Percentiles rank a stretch among this genome's conserved stretches.
These are phyloP conservation scores for Eupelmus urozonus DNA, from an alignment of 2,888 invertebrate species.

Conservation along the genomic window DNA sequence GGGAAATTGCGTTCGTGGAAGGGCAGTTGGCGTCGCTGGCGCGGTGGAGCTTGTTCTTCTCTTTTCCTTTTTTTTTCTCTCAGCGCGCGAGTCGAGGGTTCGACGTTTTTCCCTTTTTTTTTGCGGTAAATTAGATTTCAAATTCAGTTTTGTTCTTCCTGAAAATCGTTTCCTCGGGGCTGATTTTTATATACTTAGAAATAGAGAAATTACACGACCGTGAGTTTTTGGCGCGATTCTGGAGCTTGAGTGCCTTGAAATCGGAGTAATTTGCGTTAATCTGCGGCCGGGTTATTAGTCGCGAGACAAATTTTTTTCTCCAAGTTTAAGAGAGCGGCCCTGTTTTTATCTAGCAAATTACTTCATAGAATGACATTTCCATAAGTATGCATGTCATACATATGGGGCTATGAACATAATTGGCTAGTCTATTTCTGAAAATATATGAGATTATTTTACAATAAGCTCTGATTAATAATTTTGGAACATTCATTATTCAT, in stretches of 20 bases:
- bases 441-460: too few species aligned
- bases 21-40: constrained; percentile 39
- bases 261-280: constrained; percentile 20
- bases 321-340: too few species aligned
- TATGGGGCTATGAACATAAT: too few species aligned
- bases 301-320: constrained; percentile 1
- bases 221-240: neutral
- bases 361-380: too few species aligned
- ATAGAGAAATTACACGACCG: constrained; percentile 32
- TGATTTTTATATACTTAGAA: constrained; percentile 22
- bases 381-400: too few species aligned
- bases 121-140: constrained; percentile 40
- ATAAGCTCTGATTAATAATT: too few species aligned
- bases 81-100: neutral
- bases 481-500: too few species aligned
- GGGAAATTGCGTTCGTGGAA: constrained; percentile 58
- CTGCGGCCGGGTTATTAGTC: neutral
- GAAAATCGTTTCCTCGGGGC: constrained; percentile 25
- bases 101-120: constrained; percentile 10
- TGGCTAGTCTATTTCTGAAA: too few species aligned
- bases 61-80: constrained; percentile 2
- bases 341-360: too few species aligned
- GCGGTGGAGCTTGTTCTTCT: neutral
- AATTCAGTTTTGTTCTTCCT: constrained; percentile 40
- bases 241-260: neutral